Evolutionary conservation across 2,888 invertebrate genomes (phyloP).

Genomic region (Heliconius ismenius): DNA sequence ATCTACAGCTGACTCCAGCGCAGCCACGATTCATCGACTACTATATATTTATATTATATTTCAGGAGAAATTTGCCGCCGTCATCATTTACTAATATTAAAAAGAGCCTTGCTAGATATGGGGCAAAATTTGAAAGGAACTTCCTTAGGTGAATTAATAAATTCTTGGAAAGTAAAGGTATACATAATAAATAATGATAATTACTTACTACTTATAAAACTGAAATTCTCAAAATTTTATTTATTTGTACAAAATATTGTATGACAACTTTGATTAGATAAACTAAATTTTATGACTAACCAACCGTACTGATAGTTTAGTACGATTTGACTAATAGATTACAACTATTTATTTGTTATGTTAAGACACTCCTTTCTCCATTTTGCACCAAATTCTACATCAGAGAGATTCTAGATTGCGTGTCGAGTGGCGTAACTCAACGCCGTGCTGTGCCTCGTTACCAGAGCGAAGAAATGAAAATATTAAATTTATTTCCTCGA

Average conservation of each 20-base stretch:
- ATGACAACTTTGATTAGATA: conserved; percentile 3
- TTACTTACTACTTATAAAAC: background rate
- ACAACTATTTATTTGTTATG: background rate
- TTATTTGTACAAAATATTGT: background rate
- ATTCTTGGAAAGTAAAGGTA: conserved; percentile 63
- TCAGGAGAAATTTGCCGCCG: conserved; percentile 61
- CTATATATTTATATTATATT: background rate
- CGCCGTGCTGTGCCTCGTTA: too few species aligned
- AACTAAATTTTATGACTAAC: conserved; percentile 1
- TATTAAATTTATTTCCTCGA: too few species aligned
- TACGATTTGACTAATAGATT: background rate
- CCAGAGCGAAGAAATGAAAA: too few species aligned
- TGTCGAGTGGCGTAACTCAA: too few species aligned
- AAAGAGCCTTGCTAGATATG: conserved; percentile 52
- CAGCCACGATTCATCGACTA: too few species aligned
- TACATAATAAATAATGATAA: background rate
- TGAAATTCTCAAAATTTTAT: background rate
- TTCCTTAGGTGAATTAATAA: conserved; percentile 56
- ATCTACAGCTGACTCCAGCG: too few species aligned
- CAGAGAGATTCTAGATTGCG: too few species aligned
- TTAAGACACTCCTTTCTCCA: too few species aligned
- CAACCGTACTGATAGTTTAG: background rate
- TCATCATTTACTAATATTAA: conserved; percentile 59
- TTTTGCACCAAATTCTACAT: too few species aligned
- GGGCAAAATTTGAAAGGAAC: conserved; percentile 52